Conservation (phyloP, 2,888 invertebrate genomes). For the Leucophora obtusa region DNA sequence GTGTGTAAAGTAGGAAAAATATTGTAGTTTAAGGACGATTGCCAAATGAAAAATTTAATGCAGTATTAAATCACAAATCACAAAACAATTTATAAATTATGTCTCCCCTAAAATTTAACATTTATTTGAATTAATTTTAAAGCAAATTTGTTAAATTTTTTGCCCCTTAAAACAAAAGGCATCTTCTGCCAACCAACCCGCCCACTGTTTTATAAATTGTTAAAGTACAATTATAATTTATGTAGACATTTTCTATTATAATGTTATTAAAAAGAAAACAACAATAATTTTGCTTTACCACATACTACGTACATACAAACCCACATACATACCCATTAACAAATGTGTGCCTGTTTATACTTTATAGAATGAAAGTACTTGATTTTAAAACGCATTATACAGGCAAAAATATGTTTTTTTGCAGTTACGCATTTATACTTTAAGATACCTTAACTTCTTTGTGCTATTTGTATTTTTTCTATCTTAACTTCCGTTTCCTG, state of each 20-base stretch:
- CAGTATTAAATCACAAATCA: too few species aligned
- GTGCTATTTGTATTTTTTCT: conserved; percentile 18
- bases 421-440: background rate
- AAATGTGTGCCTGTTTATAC: too few species aligned
- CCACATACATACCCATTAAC: too few species aligned
- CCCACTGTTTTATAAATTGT: background rate
- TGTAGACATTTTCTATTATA: conserved; percentile 6
- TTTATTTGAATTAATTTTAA: too few species aligned
- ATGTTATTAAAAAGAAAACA: conserved; percentile 4
- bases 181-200: background rate
- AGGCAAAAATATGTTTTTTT: background rate
- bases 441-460: background rate
- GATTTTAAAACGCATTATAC: conserved; percentile 18
- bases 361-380: background rate
- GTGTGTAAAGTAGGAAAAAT: too few species aligned
- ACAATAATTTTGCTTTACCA: background rate
- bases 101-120: too few species aligned
- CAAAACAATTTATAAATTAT: too few species aligned
- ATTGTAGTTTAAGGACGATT: too few species aligned
- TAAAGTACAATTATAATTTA: background rate
- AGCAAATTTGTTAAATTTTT: background rate
- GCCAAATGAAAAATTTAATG: too few species aligned
- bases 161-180: background rate
- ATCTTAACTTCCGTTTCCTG: conserved; percentile 55
- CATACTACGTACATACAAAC: too few species aligned